Evolutionary conservation across 1,140 invertebrate genomes (phyloP).

Genomic region (Micrasema longulum): DNA sequence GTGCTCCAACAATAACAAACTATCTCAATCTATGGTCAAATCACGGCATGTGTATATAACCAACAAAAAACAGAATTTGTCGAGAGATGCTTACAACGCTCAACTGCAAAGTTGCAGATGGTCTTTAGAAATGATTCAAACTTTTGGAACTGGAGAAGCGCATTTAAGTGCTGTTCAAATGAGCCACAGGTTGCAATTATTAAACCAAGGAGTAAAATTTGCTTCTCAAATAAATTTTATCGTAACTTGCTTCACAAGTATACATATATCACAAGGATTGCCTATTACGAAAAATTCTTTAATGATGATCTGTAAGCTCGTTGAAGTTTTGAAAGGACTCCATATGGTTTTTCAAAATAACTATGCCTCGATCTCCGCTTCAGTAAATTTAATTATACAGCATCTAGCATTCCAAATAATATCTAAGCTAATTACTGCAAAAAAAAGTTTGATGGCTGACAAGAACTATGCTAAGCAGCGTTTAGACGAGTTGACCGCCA

Average conservation of each 20-base stretch:
- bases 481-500: constrained; percentile 73
- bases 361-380: constrained; percentile 70
- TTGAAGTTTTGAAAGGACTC: constrained; percentile 86
- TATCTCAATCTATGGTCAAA: constrained; percentile 67
- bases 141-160: constrained; percentile 66
- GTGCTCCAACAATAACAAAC: constrained; percentile 72
- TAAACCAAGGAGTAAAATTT: constrained; percentile 77
- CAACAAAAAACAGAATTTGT: constrained; percentile 69
- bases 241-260: constrained; percentile 79
- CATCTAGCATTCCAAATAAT: constrained; percentile 77
- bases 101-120: constrained; percentile 65
- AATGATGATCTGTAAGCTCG: constrained; percentile 80
- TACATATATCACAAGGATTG: constrained; percentile 80
- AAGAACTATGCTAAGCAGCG: constrained; percentile 66
- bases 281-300: constrained; percentile 85
- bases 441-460: constrained; percentile 63
- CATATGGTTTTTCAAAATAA: constrained; percentile 74
- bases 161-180: constrained; percentile 73
- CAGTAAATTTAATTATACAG: constrained; percentile 76
- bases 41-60: constrained; percentile 71
- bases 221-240: constrained; percentile 73
- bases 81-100: constrained; percentile 68
- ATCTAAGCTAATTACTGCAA: constrained; percentile 68
- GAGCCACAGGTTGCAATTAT: constrained; percentile 69
- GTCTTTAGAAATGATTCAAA: constrained; percentile 73